Percentiles rank a stretch among this genome's conserved stretches.
Evolutionary conservation across 2,888 invertebrate genomes (phyloP).

Genomic region (Cryptocephalus primarius): DNA sequence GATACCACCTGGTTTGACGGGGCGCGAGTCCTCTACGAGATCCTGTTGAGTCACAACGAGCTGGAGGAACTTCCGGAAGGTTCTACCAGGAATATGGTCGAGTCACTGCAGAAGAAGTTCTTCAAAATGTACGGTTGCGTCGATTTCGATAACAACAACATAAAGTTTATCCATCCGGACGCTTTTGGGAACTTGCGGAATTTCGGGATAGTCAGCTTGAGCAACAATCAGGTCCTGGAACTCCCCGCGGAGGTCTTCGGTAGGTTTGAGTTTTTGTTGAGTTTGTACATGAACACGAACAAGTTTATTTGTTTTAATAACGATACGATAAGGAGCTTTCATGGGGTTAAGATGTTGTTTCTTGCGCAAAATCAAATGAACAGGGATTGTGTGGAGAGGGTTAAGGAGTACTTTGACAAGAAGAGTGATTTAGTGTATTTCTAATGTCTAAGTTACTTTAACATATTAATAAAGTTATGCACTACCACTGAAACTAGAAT

Average conservation of each 20-base stretch:
- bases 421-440: conserved; percentile 13
- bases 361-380: conserved; percentile 11
- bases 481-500: too few species aligned
- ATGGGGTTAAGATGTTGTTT: conserved; percentile 10
- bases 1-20: conserved; percentile 11
- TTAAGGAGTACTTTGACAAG: conserved; percentile 6
- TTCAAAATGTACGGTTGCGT: conserved; percentile 9
- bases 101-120: conserved; percentile 4
- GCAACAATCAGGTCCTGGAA: conserved; percentile 10
- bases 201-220: conserved; percentile 13
- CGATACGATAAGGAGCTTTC: conserved; percentile 9
- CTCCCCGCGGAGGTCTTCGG: conserved; percentile 8
- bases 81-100: conserved; percentile 10
- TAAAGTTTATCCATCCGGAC: conserved; percentile 10
- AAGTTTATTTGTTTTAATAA: conserved; percentile 15
- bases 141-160: conserved; percentile 13
- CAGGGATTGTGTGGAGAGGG: conserved; percentile 8
- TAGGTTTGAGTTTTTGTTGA: conserved; percentile 10
- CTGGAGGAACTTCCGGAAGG: conserved; percentile 11
- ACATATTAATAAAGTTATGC: too few species aligned
- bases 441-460: conserved; percentile 4
- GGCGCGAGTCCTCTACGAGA: conserved; percentile 10
- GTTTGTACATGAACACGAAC: conserved; percentile 13
- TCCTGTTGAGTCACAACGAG: conserved; percentile 9
- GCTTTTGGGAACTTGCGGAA: conserved; percentile 12